phyloP scores from a whole-genome alignment of 2,113 vertebrate genomes.

The Sebastes schlegelii region DNA sequence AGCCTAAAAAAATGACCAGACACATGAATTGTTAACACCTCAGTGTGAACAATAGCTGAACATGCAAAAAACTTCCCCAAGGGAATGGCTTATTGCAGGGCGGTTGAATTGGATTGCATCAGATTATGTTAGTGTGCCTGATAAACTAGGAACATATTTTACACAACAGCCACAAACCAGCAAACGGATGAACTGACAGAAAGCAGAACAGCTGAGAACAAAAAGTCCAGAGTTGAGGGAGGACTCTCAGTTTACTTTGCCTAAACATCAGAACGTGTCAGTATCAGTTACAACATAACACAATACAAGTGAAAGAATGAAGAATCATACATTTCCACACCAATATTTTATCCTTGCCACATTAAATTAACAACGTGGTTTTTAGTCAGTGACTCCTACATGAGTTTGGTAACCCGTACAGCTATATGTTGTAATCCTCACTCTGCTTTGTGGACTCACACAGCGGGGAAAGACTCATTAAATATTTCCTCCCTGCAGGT shows the following conservation, averaged over 20 bases:
- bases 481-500: slow-evolving; percentile 63
- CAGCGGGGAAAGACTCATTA: slow-evolving; percentile 34
- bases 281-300: background rate
- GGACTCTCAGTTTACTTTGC: background rate
- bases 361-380: background rate
- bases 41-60: background rate
- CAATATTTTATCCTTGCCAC: background rate
- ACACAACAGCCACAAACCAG: slow-evolving; percentile 7
- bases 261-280: background rate
- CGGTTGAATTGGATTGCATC: slow-evolving; percentile 32
- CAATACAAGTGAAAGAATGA: background rate
- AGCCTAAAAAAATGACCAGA: background rate
- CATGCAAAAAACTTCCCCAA: background rate
- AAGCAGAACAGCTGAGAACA: slow-evolving; percentile 14
- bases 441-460: slow-evolving; percentile 36
- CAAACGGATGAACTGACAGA: slow-evolving; percentile 1
- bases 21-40: background rate
- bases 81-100: slow-evolving; percentile 1
- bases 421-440: too few relatives aligned
- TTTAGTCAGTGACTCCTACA: background rate
- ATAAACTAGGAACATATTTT: background rate
- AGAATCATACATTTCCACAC: background rate
- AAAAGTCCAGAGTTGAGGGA: background rate
- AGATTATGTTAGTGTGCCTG: background rate
- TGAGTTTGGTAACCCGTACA: slow-evolving; percentile 1